Conservation (phyloP, 2,113 vertebrate genomes). For the Proteles cristata region DNA sequence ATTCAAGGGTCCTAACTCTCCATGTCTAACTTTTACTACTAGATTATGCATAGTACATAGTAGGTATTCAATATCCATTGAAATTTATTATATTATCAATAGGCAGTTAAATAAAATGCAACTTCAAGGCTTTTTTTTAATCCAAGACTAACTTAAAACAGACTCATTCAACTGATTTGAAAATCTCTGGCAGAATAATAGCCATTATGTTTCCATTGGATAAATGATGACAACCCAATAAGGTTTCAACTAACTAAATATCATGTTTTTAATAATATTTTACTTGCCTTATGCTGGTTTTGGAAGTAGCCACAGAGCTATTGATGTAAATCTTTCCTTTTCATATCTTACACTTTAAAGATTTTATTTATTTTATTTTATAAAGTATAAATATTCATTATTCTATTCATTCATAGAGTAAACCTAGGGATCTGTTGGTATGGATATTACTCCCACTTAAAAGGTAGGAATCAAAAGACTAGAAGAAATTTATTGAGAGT, state of each 20-base stretch:
- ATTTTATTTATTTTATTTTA: background rate
- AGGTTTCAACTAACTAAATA: background rate
- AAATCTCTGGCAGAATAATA: background rate
- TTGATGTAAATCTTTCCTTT: conserved; percentile 2
- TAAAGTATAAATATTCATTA: background rate
- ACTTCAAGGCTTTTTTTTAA: conserved; percentile 51
- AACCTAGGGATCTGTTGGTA: background rate
- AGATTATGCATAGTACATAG: conserved; percentile 65
- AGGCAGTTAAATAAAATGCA: conserved; percentile 73
- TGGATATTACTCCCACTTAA: background rate
- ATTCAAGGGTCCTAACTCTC: conserved; percentile 56
- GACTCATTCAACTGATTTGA: background rate
- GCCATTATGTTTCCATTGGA: background rate
- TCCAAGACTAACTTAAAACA: conserved; percentile 41
- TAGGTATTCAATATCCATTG: conserved; percentile 67
- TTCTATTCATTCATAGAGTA: conserved; percentile 9
- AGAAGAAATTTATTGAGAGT: background rate
- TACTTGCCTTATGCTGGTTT: background rate
- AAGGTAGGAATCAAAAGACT: background rate
- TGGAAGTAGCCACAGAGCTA: background rate
- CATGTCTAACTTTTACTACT: conserved; percentile 40
- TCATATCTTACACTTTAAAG: background rate
- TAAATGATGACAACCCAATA: background rate
- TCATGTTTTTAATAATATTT: background rate
- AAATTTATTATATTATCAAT: conserved; percentile 76